Percentiles rank a stretch among this genome's conserved stretches.
Evolutionary conservation across 2,888 invertebrate genomes (phyloP).

Genomic region (Ichneumon xanthorius): DNA sequence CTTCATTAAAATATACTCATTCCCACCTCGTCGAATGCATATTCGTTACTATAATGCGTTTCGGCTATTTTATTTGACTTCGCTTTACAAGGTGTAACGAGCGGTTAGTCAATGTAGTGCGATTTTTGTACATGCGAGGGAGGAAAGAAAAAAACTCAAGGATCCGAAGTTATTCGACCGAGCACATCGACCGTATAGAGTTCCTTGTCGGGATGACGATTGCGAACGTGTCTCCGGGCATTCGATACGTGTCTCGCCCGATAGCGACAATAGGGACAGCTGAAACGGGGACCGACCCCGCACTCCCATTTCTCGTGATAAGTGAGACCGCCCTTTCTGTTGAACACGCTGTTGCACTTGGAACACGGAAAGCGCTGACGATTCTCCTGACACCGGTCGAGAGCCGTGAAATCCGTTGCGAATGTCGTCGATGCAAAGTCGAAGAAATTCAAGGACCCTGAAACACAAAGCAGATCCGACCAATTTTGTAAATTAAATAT

Average conservation of each 20-base stretch:
- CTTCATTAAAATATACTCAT: background rate
- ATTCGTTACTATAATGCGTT: background rate
- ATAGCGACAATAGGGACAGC: constrained; percentile 79
- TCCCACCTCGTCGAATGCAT: background rate
- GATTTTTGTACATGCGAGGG: background rate
- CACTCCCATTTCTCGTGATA: constrained; percentile 77
- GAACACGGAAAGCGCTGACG: constrained; percentile 72
- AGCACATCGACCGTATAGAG: constrained; percentile 74
- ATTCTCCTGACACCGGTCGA: background rate
- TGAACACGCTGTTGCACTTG: constrained; percentile 74
- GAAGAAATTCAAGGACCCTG: constrained; percentile 20
- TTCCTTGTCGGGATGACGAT: constrained; percentile 73
- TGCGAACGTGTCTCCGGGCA: constrained; percentile 76
- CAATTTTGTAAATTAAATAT: background rate
- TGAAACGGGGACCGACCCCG: constrained; percentile 78
- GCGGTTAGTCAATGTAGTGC: background rate
- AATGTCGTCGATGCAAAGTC: background rate
- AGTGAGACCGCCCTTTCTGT: constrained; percentile 74
- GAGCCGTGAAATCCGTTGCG: background rate
- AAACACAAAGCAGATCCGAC: constrained; percentile 18
- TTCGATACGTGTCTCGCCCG: constrained; percentile 77
- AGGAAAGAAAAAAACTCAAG: constrained; percentile 55
- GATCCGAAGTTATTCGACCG: constrained; percentile 49
- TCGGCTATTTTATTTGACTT: constrained; percentile 19
- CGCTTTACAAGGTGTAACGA: constrained; percentile 8